Evolutionary conservation across 1,140 invertebrate species (phyloP).

Genomic region (Sycophila sp.): DNA sequence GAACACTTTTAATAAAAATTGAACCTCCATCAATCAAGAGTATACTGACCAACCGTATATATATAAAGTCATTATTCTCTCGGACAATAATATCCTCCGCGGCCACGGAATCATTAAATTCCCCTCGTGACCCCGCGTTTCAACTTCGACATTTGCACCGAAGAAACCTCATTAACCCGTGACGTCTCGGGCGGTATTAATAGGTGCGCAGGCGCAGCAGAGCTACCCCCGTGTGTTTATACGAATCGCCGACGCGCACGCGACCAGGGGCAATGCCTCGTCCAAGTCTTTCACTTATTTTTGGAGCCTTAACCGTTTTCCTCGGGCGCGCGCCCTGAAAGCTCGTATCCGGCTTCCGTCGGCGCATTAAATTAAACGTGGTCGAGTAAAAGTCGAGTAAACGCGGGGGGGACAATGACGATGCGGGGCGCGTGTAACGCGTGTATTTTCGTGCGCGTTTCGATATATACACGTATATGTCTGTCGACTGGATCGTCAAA

Average conservation of each 20-base stretch:
- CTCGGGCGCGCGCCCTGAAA: not conserved
- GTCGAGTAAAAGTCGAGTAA: not conserved
- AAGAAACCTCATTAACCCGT: not conserved
- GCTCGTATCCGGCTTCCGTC: constrained; percentile 31
- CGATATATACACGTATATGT: too few species aligned
- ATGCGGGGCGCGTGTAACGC: constrained; percentile 1
- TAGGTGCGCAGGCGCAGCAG: not conserved
- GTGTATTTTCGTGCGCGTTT: not conserved
- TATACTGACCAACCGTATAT: too few species aligned
- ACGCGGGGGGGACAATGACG: not conserved
- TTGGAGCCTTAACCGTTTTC: constrained; percentile 34
- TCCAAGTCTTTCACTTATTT: constrained; percentile 12
- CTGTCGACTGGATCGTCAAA: not conserved
- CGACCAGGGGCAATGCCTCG: not conserved
- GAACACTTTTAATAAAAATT: too few species aligned
- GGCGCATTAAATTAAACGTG: constrained; percentile 25
- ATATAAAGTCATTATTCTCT: not conserved
- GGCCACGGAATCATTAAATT: not conserved
- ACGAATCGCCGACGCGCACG: not conserved
- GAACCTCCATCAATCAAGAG: too few species aligned
- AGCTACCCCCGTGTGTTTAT: not conserved
- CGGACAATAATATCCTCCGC: not conserved
- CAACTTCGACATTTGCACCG: not conserved
- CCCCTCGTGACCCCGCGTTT: not conserved
- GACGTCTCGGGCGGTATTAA: constrained; percentile 19